These are phyloP conservation scores for Aphaenogaster ashmeadi DNA, from an alignment of 1,140 invertebrate species.

Conservation along the genomic window DNA sequence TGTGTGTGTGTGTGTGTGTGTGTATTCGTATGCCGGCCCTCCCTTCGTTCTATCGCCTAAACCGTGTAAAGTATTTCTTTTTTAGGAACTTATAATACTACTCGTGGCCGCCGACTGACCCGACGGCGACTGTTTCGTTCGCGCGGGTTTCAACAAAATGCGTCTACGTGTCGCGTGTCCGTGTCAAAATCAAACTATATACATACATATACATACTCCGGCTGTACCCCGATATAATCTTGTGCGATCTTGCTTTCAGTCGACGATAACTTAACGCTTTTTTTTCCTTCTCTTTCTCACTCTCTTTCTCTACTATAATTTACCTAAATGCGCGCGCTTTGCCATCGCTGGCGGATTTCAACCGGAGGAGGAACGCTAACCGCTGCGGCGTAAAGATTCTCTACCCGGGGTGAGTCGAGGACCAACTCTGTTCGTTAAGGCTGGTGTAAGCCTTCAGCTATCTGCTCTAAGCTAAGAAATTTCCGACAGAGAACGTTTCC, in stretches of 20 bases:
- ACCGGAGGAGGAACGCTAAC: constrained; percentile 27
- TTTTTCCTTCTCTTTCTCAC: not conserved
- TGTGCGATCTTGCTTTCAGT: constrained; percentile 62
- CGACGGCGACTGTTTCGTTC: constrained; percentile 57
- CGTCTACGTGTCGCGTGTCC: constrained; percentile 31
- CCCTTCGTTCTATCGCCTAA: constrained; percentile 66
- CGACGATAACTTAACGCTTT: constrained; percentile 59
- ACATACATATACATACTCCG: constrained; percentile 34
- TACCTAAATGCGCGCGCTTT: constrained; percentile 44
- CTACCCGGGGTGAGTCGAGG: constrained; percentile 28
- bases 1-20: no score
- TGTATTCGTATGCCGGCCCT: constrained; percentile 57
- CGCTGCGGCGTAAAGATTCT: constrained; percentile 38
- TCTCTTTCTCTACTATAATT: constrained; percentile 30
- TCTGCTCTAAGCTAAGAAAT: no score
- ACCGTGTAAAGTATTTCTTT: constrained; percentile 69
- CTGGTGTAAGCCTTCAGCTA: no score
- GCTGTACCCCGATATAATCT: constrained; percentile 37
- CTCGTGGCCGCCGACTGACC: constrained; percentile 75
- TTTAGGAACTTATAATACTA: constrained; percentile 85
- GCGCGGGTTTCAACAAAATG: constrained; percentile 52
- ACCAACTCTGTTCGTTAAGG: constrained; percentile 26
- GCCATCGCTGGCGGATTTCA: not conserved
- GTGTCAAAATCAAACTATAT: constrained; percentile 59
- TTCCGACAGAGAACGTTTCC: no score